A percentile compares a stretch with the other conserved stretches of the same genome.
Evolutionary conservation across 2,888 invertebrate genomes (phyloP).

Genomic region (Escarpia spicata): DNA sequence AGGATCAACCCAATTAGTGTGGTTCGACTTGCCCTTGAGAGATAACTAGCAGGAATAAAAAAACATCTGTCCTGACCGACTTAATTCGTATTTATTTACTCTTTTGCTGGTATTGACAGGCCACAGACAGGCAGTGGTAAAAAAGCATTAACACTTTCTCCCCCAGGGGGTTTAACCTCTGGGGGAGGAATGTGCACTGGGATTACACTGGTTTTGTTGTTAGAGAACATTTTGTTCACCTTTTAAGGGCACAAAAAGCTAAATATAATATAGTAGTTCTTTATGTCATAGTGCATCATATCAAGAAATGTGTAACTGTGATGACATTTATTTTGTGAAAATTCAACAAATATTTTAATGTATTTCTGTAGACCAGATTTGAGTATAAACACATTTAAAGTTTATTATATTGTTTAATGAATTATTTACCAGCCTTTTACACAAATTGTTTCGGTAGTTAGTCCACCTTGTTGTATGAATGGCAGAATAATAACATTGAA

Average conservation of each 20-base stretch:
- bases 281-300: too few relatives aligned
- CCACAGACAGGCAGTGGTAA: neutral
- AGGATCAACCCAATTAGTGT: neutral
- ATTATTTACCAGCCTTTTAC: neutral
- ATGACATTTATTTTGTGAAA: too few relatives aligned
- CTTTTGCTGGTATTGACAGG: slow-evolving; percentile 7
- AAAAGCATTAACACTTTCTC: neutral
- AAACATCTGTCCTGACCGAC: neutral
- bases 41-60: neutral
- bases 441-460: neutral
- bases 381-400: neutral
- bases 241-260: too few relatives aligned
- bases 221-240: too few relatives aligned
- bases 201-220: neutral
- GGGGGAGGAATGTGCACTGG: neutral
- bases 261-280: too few relatives aligned
- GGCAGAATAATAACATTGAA: neutral
- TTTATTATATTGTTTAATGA: neutral
- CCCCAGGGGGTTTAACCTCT: neutral
- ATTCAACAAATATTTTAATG: too few relatives aligned
- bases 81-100: slow-evolving; percentile 10
- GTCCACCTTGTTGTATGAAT: neutral
- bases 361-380: too few relatives aligned
- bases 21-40: neutral
- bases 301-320: too few relatives aligned